Evolutionary conservation across 2,888 invertebrate species (phyloP).

Genomic region (Himalopsyche tibetana): DNA sequence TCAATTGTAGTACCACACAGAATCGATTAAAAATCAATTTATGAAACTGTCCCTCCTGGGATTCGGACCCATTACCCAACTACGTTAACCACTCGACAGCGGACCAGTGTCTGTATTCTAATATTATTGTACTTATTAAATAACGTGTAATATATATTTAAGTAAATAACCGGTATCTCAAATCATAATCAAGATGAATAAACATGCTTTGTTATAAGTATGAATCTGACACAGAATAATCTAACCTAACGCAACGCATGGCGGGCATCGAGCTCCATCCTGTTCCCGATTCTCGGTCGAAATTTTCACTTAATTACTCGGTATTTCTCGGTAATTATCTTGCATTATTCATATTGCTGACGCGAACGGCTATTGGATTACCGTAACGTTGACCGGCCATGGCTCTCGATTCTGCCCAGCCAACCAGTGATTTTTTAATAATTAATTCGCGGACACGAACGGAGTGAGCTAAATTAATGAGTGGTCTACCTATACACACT

Average conservation of each 20-base stretch:
- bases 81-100: too few species aligned
- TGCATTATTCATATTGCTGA: conserved; percentile 54
- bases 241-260: conserved; percentile 53
- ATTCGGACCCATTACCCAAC: too few species aligned
- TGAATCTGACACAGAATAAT: neutral
- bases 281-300: conserved; percentile 59
- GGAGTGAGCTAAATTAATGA: conserved; percentile 22
- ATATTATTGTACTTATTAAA: too few species aligned
- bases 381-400: conserved; percentile 39
- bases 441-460: conserved; percentile 44
- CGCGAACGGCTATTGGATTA: conserved; percentile 33
- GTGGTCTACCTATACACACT: neutral
- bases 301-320: conserved; percentile 61
- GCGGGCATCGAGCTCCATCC: conserved; percentile 54
- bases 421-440: conserved; percentile 42
- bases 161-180: too few species aligned
- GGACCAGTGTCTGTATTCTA: too few species aligned
- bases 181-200: too few species aligned
- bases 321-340: conserved; percentile 41
- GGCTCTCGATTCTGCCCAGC: conserved; percentile 24
- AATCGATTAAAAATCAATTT: too few species aligned
- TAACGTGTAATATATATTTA: too few species aligned
- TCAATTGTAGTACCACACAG: too few species aligned
- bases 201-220: too few species aligned
- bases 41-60: too few species aligned